Evolutionary conservation across 1,140 invertebrate species (phyloP).

Genomic region (Drosophila oshimai): DNA sequence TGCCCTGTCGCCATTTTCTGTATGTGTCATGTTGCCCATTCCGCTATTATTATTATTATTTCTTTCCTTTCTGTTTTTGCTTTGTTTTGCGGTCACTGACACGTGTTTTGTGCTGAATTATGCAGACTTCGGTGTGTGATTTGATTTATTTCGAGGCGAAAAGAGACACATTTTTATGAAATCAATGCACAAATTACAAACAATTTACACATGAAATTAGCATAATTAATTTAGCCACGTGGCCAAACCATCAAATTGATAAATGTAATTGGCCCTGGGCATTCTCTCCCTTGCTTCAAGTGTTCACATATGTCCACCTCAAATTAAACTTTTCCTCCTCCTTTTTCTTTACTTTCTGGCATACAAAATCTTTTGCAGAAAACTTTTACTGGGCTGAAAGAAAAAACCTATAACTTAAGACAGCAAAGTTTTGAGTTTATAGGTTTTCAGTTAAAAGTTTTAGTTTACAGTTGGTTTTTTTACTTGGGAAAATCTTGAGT

Average conservation of each 20-base stretch:
- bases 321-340: conserved; percentile 19
- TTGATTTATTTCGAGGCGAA: conserved; percentile 61
- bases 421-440: conserved; percentile 21
- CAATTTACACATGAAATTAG: conserved; percentile 67
- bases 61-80: conserved; percentile 10
- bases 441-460: conserved; percentile 36
- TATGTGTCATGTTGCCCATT: conserved; percentile 36
- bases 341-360: background rate
- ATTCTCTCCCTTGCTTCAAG: background rate
- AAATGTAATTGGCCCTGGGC: conserved; percentile 42
- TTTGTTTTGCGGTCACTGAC: conserved; percentile 65
- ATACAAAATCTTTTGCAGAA: conserved; percentile 37
- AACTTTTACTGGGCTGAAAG: conserved; percentile 11
- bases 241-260: conserved; percentile 38
- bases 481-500: conserved; percentile 11
- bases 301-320: conserved; percentile 11
- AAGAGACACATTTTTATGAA: conserved; percentile 51
- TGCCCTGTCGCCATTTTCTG: conserved; percentile 40
- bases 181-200: conserved; percentile 71
- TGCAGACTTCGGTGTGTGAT: conserved; percentile 62
- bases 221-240: conserved; percentile 69
- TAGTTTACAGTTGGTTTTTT: conserved; percentile 12
- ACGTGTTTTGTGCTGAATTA: conserved; percentile 67
- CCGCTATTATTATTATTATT: conserved; percentile 27
- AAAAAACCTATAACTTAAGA: background rate